Evolutionary conservation across 2,888 invertebrate genomes (phyloP).

Genomic region (Cheilosia vulpina): DNA sequence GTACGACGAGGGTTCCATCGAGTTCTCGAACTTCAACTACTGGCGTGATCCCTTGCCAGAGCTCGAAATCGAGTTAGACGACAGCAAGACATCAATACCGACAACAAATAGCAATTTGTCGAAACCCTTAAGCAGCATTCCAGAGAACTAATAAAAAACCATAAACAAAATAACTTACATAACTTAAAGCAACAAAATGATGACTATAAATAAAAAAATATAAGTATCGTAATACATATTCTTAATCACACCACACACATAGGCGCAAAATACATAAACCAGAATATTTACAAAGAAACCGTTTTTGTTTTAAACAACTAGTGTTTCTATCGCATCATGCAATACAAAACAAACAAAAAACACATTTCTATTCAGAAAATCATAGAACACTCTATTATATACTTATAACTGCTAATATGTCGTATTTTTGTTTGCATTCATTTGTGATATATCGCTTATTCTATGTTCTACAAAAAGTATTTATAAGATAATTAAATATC

Average conservation of each 20-base stretch:
- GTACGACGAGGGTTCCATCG: conserved; percentile 86
- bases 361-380: conserved; percentile 11
- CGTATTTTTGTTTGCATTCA: conserved; percentile 27
- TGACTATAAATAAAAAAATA: conserved; percentile 20
- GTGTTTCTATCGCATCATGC: conserved; percentile 32
- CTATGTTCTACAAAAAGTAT: conserved; percentile 8
- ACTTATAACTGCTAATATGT: conserved; percentile 11
- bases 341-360: neutral
- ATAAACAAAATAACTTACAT: neutral
- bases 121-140: conserved; percentile 81
- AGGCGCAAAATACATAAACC: conserved; percentile 35
- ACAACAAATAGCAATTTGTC: conserved; percentile 68
- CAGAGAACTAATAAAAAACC: conserved; percentile 79
- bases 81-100: conserved; percentile 46
- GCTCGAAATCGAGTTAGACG: conserved; percentile 81
- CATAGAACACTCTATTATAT: neutral
- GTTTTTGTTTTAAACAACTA: conserved; percentile 5
- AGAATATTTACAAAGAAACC: conserved; percentile 8
- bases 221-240: conserved; percentile 17
- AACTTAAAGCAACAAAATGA: conserved; percentile 28
- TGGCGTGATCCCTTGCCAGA: conserved; percentile 95
- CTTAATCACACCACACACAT: conserved; percentile 13
- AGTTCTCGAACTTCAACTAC: conserved; percentile 94
- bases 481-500: conserved; percentile 15
- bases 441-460: conserved; percentile 36